phyloP scores from a whole-genome alignment of 2,797 vertebrate species.

The Chiloscyllium punctatum region DNA sequence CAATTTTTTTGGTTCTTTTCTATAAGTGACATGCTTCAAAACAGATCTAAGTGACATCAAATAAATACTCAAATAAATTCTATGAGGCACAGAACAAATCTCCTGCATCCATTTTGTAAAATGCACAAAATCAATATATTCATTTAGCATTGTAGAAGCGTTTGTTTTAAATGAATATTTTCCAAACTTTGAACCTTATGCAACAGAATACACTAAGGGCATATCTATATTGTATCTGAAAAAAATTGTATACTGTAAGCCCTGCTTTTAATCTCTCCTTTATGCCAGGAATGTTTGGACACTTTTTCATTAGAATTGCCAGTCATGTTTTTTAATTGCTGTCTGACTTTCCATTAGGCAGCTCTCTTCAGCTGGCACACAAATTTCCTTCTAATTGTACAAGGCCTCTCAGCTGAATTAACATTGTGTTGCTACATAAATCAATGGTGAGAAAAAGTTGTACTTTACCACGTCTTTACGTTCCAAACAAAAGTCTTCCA shows the following conservation, averaged over 20 bases:
- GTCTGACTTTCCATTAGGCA: background rate
- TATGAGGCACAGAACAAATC: too few relatives aligned
- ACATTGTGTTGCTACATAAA: background rate
- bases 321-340: background rate
- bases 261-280: background rate
- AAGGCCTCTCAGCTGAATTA: conserved; percentile 13
- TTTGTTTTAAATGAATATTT: background rate
- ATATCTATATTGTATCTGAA: too few relatives aligned
- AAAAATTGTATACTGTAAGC: background rate
- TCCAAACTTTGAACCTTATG: background rate
- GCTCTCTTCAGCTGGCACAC: background rate
- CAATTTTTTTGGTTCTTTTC: background rate
- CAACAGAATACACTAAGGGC: background rate
- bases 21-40: background rate
- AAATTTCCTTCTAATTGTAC: background rate
- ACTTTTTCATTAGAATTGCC: background rate
- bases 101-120: background rate
- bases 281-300: background rate
- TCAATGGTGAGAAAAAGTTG: background rate
- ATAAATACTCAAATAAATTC: background rate
- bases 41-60: background rate
- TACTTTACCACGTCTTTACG: background rate
- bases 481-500: background rate
- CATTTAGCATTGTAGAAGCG: background rate
- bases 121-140: background rate